Base-by-base conservation (phyloP, 2,797 vertebrate genomes). In the Chrosomus eos region DNA sequence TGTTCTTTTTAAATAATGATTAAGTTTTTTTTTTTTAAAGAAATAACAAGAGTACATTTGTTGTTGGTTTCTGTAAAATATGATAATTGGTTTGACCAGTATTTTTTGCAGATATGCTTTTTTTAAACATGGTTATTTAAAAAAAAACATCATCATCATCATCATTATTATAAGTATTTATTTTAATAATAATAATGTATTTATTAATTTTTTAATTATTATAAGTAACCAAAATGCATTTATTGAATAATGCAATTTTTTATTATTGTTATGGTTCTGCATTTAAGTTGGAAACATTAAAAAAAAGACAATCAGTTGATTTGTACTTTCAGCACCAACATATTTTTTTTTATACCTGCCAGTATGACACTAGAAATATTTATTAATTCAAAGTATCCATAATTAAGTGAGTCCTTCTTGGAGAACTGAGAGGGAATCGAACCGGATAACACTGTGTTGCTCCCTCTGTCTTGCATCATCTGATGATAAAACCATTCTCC, bases 401-500 rank as follows among this genome's bases (percentile, higher is more conserved):
- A 70, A 40, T 83, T 70, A 82, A 80, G 40, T 73, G 60, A 70
- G 68, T 72, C 43, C 51, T 83, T 88, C 28, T 77, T 33, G 4
- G 11, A 62, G 53, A 80, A 51, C 10, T 21, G 51, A 68, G 18
- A 51, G 55, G 78, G 53, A 23, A 71, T 71, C 28, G 16, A 31
- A 72, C 31, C 23, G 26, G 60, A 82, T 75, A 86, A 58, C 84
- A 82, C 45, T 75, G 77, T 78, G 62, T 84, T 48, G 16, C 53
- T 86, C 64, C 55, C 74, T 88, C 74, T 75, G 60, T 90, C 86
- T 87, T 86, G 85, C 89, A 89, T 90, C 89, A 90, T 85, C 81
- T 89, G 82, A 90, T 89, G 85, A 83, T 82, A 58, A 87, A 89
- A 90, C 84, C 84, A 84, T 75, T 73, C 78, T 23, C 28, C 40